Conservation (phyloP, 2,797 vertebrate genomes). For the Siniperca undulata region DNA sequence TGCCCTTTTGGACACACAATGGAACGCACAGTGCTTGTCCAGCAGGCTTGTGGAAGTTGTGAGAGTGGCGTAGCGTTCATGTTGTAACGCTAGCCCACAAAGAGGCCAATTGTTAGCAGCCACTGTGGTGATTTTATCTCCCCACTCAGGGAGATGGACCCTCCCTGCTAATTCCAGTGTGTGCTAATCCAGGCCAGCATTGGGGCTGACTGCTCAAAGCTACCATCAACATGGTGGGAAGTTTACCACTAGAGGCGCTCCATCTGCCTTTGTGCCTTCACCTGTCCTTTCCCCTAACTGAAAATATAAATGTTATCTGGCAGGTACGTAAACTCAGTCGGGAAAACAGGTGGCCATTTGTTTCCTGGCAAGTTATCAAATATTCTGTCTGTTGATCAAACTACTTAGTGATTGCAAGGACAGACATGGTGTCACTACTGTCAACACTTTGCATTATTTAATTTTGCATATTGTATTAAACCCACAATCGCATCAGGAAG, state of each 20-base stretch:
- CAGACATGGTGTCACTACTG: neutral
- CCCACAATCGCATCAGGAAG: neutral
- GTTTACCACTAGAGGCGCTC: slow-evolving; percentile 46
- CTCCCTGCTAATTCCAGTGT: slow-evolving; percentile 70
- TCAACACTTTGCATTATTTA: neutral
- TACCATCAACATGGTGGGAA: slow-evolving; percentile 1
- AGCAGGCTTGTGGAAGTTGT: slow-evolving; percentile 69
- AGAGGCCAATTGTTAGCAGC: slow-evolving; percentile 79
- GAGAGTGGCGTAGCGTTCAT: slow-evolving; percentile 70
- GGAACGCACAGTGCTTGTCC: slow-evolving; percentile 81
- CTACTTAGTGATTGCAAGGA: neutral
- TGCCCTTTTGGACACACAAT: slow-evolving; percentile 86
- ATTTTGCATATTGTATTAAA: neutral
- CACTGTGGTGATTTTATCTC: slow-evolving; percentile 79
- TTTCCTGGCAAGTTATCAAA: neutral
- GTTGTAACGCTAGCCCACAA: slow-evolving; percentile 81
- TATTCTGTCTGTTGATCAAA: slow-evolving; percentile 9
- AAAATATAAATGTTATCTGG: slow-evolving; percentile 1
- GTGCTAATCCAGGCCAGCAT: slow-evolving; percentile 62
- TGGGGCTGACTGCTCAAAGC: slow-evolving; percentile 32
- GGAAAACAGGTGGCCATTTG: slow-evolving; percentile 30
- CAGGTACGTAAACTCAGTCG: neutral
- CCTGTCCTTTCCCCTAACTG: slow-evolving; percentile 6
- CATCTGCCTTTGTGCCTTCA: neutral
- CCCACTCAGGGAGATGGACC: slow-evolving; percentile 66